phyloP scores from a whole-genome alignment of 2,113 vertebrate genomes.

The Amphiprion percula region DNA sequence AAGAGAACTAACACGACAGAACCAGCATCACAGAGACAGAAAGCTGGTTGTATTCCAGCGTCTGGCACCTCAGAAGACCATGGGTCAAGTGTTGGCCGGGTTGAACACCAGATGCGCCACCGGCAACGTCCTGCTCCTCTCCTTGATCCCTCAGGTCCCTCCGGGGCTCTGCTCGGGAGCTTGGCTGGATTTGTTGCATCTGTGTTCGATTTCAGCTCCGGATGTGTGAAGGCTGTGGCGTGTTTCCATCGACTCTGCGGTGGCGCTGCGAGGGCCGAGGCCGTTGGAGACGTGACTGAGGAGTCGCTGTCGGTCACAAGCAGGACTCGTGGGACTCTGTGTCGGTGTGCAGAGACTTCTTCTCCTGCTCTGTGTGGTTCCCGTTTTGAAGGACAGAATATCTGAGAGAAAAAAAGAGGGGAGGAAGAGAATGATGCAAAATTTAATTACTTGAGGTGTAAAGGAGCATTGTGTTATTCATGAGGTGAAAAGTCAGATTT shows the following conservation, averaged over 20 bases:
- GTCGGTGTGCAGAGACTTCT: constrained; percentile 73
- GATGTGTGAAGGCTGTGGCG: constrained; percentile 9
- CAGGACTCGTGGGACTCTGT: constrained; percentile 84
- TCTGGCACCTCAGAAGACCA: constrained; percentile 3
- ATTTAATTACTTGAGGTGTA: neutral
- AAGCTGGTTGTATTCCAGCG: constrained; percentile 8
- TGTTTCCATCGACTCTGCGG: neutral
- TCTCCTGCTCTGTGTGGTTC: constrained; percentile 78
- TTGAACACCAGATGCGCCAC: constrained; percentile 8
- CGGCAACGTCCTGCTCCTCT: neutral
- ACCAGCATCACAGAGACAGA: neutral
- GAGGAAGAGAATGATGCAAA: neutral
- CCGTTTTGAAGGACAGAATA: constrained; percentile 85
- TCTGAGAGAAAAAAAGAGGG: constrained; percentile 53
- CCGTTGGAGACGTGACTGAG: constrained; percentile 36
- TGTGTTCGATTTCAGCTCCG: constrained; percentile 4
- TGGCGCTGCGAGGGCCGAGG: neutral
- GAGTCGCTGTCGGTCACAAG: constrained; percentile 76
- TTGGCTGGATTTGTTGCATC: neutral
- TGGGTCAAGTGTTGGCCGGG: constrained; percentile 21
- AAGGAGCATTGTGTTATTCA: neutral
- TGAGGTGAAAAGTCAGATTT: neutral
- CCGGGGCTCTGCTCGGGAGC: neutral
- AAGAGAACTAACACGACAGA: neutral
- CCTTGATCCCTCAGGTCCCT: neutral